These are phyloP conservation scores for Cheilosia grossa DNA, from an alignment of 2,888 invertebrate genomes.

Conservation along the genomic window DNA sequence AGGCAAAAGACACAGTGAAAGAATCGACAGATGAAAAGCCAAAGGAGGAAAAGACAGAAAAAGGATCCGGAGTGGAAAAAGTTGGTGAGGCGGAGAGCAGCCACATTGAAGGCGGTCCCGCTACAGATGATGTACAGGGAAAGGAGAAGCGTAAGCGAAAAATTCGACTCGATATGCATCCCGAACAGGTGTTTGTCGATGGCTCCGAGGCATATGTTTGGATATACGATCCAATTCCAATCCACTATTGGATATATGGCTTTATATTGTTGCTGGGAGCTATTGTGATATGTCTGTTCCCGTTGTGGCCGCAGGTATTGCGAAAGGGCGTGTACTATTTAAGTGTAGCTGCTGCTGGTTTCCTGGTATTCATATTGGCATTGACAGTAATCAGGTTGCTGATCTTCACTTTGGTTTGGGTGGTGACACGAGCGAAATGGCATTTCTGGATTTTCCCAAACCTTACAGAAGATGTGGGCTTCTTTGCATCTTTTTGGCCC, in stretches of 20 bases:
- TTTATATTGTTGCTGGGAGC: constrained; percentile 94
- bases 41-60: constrained; percentile 53
- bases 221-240: constrained; percentile 98
- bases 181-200: constrained; percentile 96
- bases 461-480: constrained; percentile 98
- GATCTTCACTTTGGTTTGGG: constrained; percentile 96
- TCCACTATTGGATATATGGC: constrained; percentile 97
- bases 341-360: constrained; percentile 96
- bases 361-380: constrained; percentile 96
- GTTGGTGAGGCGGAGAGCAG: constrained; percentile 81
- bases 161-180: constrained; percentile 98
- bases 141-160: constrained; percentile 92
- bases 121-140: constrained; percentile 38
- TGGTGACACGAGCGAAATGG: constrained; percentile 92
- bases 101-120: constrained; percentile 30
- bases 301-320: constrained; percentile 98
- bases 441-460: constrained; percentile 99
- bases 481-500: constrained; percentile 99
- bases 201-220: constrained; percentile 98
- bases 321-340: constrained; percentile 98
- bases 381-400: constrained; percentile 94
- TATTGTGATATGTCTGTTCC: constrained; percentile 98
- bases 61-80: constrained; percentile 70
- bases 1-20: constrained; percentile 49
- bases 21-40: constrained; percentile 52